These are phyloP conservation scores for Nematopogon swammerdamellus DNA, from an alignment of 2,888 invertebrate genomes.

Conservation along the genomic window DNA sequence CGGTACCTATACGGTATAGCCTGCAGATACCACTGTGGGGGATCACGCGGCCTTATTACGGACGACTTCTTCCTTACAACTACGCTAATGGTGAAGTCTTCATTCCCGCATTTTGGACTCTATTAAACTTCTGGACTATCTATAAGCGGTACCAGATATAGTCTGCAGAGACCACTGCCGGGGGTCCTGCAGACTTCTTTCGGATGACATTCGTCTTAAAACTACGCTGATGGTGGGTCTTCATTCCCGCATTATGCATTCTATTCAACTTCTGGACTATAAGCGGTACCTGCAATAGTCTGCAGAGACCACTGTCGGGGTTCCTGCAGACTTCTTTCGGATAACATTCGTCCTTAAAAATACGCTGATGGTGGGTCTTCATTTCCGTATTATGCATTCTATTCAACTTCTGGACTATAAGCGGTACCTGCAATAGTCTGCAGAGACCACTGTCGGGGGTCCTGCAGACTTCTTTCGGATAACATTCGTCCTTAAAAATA, in stretches of 20 bases:
- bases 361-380: constrained; percentile 63
- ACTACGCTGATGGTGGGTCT: constrained; percentile 65
- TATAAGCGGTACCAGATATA: too few relatives aligned
- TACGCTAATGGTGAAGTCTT: constrained; percentile 68
- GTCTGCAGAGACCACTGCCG: too few relatives aligned
- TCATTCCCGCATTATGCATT: too few relatives aligned
- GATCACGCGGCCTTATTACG: constrained; percentile 35
- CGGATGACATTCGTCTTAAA: constrained; percentile 59
- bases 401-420: too few relatives aligned
- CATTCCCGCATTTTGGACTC: too few relatives aligned
- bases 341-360: constrained; percentile 57
- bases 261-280: too few relatives aligned
- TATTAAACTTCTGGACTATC: too few relatives aligned
- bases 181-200: constrained; percentile 76
- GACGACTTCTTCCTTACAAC: constrained; percentile 59
- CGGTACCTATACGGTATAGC: too few relatives aligned
- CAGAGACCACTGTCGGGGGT: not conserved
- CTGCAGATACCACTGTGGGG: too few relatives aligned
- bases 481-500: constrained; percentile 54
- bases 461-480: too few relatives aligned
- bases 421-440: not conserved
- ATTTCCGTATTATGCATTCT: too few relatives aligned
- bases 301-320: constrained; percentile 39
- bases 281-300: too few relatives aligned
- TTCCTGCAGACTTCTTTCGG: constrained; percentile 69